Base-by-base conservation (phyloP, 2,797 vertebrate genomes). In the Sebastolobus alascanus region DNA sequence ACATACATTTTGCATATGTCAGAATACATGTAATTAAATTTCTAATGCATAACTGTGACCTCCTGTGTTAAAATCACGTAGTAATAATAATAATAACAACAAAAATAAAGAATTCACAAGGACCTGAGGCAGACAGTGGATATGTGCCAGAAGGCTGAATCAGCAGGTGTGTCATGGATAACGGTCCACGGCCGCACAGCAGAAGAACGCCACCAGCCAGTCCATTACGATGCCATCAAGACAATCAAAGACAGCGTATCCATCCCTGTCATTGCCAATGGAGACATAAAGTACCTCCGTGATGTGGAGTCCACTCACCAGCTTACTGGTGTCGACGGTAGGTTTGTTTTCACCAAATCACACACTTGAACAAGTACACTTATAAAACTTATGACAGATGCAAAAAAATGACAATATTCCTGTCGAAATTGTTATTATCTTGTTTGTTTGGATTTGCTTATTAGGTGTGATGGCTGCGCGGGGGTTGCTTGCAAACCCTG, bases 131-230 rank as follows among this genome's bases (percentile, higher is more conserved):
- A 80, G 93, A 99, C 98, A 1, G 95, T 99, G 80, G 98, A 99
- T 90, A 93, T 99, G 16, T 99, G 99, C 93, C 97, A 96, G 89
- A 98, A 99, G 91, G 98, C 96, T 50, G 97, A 99, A 93, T 96
- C 98, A 73, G 95, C 97, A 1, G 98, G 98, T 11, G 97, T 98
- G 75, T 98, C 98, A 0, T 99, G 98, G 98, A 97, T 99, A 87
- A 99, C 98, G 2, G 97, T 99, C 27, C 98, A 99, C 0, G 98
- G 98, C 4, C 97, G 99, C 75, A 97, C 96, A 43, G 73, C 94
- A 60, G 97, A 98, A 55, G 99, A 99, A 91, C 97, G 98, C 72
- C 97, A 99, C 93, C 98, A 99, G 70, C 97, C 98, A 12, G 98
- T 99, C 71, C 97, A 98, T 92, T 97, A 97, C 40, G 96, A 99